Base-by-base conservation (phyloP, 2,113 vertebrate species). In the Thunnus thynnus region DNA sequence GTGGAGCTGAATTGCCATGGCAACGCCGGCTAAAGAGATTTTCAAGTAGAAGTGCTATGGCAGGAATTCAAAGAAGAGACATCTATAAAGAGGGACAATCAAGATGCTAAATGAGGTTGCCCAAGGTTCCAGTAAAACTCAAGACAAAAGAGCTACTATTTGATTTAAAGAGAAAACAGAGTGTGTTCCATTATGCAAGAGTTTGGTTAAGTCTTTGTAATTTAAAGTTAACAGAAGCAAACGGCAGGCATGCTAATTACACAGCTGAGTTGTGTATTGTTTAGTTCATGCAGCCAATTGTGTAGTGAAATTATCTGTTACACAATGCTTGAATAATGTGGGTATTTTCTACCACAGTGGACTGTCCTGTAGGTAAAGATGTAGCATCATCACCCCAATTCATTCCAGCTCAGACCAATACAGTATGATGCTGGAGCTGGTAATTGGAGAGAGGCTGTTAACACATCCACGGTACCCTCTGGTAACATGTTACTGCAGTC, bases 1-100 rank as follows among this genome's bases (percentile, higher is more conserved):
- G 47, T 72, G 50, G 73, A 84, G 80, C 81, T 84, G 72, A 77
- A 86, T 93, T 84, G 63, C 92, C 88, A 94, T 94, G 76, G 88
- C 87, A 93, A 94, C 91, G 20, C 58, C 79, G 72, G 88, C 86
- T 85, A 68, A 87, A 83, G 74, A 73, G 81, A 88, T 89, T 85
- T 78, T 61, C 56, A 79, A 91, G 87, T 63, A 72, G 78, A 64
- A 71, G 69, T 30, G 62, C 55, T 52, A 76, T 85, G 86, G 50
- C 77, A 72, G 36, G 73, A 85, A 73, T 85, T 88, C 66, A 85
- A 78, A 80, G 66, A 64, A 25, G 27, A 75, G 69, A 78, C 1
- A 52, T 83, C 44, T 62, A 69, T 62, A 70, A 63, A 80, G 16
- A 32, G 46, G 13, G 36, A 63, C 64, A 65, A 75, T 83, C 57